Percentiles rank a stretch among this genome's conserved stretches.
Conservation (phyloP, 2,113 vertebrate genomes). For the Bothrops jararaca region DNA sequence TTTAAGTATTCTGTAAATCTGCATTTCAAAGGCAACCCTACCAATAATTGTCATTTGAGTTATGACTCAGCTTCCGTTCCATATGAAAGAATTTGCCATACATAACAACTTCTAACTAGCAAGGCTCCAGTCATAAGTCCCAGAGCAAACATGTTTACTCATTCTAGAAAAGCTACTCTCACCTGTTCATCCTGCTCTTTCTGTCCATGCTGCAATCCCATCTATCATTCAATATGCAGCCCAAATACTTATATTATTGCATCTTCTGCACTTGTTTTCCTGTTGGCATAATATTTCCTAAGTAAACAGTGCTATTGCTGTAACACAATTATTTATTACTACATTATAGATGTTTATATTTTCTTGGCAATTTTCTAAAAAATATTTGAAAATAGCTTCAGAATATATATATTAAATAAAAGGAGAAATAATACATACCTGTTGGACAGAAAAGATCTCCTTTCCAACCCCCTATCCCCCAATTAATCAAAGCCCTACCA, state of each 20-base stretch:
- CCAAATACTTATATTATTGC: not conserved
- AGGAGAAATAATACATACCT: not conserved
- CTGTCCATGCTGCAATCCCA: not conserved
- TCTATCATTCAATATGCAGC: not conserved
- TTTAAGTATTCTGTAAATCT: not conserved
- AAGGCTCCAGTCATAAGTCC: not conserved
- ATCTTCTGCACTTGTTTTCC: not conserved
- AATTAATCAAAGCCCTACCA: not conserved
- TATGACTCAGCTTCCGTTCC: not conserved
- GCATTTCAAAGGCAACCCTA: not conserved
- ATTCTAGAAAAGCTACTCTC: not conserved
- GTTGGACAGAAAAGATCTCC: not conserved
- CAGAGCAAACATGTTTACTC: not conserved
- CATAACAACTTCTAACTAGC: not conserved
- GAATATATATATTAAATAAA: not conserved
- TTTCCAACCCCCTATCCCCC: not conserved
- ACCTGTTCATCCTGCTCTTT: not conserved
- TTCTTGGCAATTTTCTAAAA: not conserved
- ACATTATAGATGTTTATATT: not conserved
- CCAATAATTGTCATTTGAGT: not conserved
- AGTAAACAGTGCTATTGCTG: not conserved
- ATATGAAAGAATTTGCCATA: not conserved
- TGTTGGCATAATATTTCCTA: not conserved
- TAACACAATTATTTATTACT: not conserved
- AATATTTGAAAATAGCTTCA: not conserved